Evolutionary conservation across 1,140 invertebrate genomes (phyloP).

Genomic region (Drosophila littoralis): DNA sequence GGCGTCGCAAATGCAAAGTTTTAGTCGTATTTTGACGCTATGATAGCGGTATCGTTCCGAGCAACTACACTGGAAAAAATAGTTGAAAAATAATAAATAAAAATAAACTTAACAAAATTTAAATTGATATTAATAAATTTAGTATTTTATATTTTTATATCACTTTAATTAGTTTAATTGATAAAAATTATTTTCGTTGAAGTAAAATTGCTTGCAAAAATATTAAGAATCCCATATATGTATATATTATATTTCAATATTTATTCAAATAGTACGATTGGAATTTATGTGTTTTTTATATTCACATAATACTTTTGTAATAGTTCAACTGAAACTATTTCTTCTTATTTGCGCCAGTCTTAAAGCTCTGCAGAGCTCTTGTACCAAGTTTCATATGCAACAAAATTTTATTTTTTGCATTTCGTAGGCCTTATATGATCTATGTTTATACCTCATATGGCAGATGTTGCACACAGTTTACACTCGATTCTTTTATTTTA

Average conservation of each 20-base stretch:
- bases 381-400: background rate
- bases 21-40: background rate
- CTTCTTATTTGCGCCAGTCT: background rate
- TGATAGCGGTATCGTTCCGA: constrained; percentile 9
- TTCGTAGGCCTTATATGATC: constrained; percentile 3
- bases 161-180: no score
- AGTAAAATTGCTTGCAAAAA: no score
- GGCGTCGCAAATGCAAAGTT: constrained; percentile 1
- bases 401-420: constrained; percentile 7
- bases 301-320: no score
- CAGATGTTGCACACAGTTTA: constrained; percentile 27
- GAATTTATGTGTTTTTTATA: background rate
- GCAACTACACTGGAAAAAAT: constrained; percentile 6
- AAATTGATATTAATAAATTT: no score
- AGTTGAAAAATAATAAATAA: background rate
- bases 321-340: background rate
- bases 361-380: background rate
- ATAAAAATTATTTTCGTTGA: no score
- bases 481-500: constrained; percentile 20
- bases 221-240: no score
- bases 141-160: no score
- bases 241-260: no score
- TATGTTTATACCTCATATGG: background rate
- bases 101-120: no score
- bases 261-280: background rate